Evolutionary conservation across 2,888 invertebrate genomes (phyloP).

Genomic region (Trichacis sp.): DNA sequence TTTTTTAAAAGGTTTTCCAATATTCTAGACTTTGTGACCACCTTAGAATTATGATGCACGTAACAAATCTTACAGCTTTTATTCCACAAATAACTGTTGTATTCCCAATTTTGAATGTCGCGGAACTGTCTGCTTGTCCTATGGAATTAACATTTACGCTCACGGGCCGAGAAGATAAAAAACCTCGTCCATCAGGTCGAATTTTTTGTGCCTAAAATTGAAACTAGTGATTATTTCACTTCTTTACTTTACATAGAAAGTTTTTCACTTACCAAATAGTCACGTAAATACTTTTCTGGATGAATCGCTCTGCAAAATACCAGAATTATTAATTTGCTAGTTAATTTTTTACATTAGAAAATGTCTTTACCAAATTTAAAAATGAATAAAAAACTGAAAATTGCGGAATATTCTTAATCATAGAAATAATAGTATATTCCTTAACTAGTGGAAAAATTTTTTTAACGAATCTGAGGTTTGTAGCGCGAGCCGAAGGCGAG

Average conservation of each 20-base stretch:
- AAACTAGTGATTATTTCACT: neutral
- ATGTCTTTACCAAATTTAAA: too few species aligned
- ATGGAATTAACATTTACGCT: constrained; percentile 76
- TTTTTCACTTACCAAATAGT: constrained; percentile 72
- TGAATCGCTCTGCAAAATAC: constrained; percentile 76
- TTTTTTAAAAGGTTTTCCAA: too few species aligned
- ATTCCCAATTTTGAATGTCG: constrained; percentile 83
- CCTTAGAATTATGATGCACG: too few species aligned
- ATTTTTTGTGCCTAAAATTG: constrained; percentile 72
- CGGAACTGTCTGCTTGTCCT: constrained; percentile 79
- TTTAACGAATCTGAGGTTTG: too few species aligned
- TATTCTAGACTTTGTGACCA: too few species aligned
- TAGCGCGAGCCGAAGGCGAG: too few species aligned
- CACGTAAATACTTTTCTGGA: constrained; percentile 81
- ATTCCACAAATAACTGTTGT: constrained; percentile 88
- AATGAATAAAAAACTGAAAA: too few species aligned
- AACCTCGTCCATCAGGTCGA: constrained; percentile 83
- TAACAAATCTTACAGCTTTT: constrained; percentile 83
- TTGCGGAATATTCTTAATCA: too few species aligned
- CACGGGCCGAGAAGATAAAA: constrained; percentile 78
- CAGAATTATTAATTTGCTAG: neutral
- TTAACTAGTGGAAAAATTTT: too few species aligned
- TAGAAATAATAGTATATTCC: too few species aligned
- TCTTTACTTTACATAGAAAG: neutral
- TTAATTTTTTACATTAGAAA: too few species aligned